Evolutionary conservation across 2,888 invertebrate species (phyloP), one percentile per base, ranked within the genome.

Genomic region (Muschampia plurimacula): DNA sequence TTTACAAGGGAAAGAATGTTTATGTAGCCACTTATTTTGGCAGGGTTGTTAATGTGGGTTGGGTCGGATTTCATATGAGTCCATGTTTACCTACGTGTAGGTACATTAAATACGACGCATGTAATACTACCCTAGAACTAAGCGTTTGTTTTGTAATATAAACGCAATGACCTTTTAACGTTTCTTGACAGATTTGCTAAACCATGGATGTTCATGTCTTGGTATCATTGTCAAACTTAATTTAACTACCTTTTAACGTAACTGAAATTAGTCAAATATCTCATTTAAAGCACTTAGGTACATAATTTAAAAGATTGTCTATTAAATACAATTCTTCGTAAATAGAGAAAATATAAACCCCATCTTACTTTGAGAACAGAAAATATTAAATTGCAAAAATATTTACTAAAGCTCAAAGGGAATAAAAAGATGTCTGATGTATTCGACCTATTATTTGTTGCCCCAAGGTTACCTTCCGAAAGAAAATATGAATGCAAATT

Each of bases 381-480:
- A 71, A 66, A 60, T 60, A 52, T 39, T 84, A 86, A 90, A 90
- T 91, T 92, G 91, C 91, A 93, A 92, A 93, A 92, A 93, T 93
- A 91, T 93, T 93, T 93, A 89, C 92, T 87, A 83, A 86, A 90
- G 84, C 89, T 87, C 88, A 82, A 87, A 86, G 84, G 87, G 89
- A 91, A 92, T 92, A 90, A 88, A 93, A 92, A 91, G 87, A 92
- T 92, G 92, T 92, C 93, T 93, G 90, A 89, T 92, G 92, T 91
- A 91, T 85, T 88, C 86, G 79, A 85, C 86, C 92, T 91, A 93
- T 93, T 91, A 93, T 93, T 93, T 90, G 89, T 89, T 89, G 87
- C 86, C 85, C 82, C 83, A 78, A 87, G 86, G 86, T 89, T 85
- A 86, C 87, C 83, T 87, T 83, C 77, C 78, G 78, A 81, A 83